Base-by-base conservation (phyloP, 2,888 invertebrate species). In the Blastobasis lacticolella region DNA sequence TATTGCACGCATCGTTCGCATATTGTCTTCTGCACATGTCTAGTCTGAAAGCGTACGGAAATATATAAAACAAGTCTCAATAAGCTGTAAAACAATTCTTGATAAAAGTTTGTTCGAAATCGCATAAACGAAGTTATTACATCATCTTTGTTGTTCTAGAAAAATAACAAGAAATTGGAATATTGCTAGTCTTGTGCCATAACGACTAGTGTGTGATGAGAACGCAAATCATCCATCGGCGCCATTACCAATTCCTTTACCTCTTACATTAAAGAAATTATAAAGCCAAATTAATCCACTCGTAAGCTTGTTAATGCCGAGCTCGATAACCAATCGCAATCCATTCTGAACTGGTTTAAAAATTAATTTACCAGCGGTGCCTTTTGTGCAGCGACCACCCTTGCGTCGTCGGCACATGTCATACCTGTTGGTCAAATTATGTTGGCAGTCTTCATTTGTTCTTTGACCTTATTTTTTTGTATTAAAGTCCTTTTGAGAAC, bases 21-120 rank as follows among this genome's bases (percentile, higher is more conserved):
- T 93, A 94, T 90, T 95, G 94, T 91, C 97, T 93, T 91, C 97
- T 94, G 94, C 97, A 97, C 97, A 97, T 97, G 94, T 97, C 97
- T 93, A 97, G 95, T 95, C 97, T 97, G 96, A 88, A 95, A 95
- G 83, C 70, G 69, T 79, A 90, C 80, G 90, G 88, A 88, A 91
- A 90, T 76, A 86, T 81, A 68, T 63, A 69, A 84, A 84, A 80
- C 23, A 23, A 23, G 23, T 36, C 84, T 83, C 68, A 82, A 75
- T 74, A 75, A 70, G 65, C 68, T 59, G 55, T 57, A 64, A 58
- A 55, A 42, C 23, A 48, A 52, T 50, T 54, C 42, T 52, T 46
- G 5, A 10, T 36, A 46, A 44, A 52, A 49, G 53, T 54, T 56
- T 49, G 51, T 63, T 62, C 49, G 59, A 58, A 52, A 54, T 57